Conservation (phyloP, 2,888 invertebrate genomes). For the Ormyrus labotus region DNA sequence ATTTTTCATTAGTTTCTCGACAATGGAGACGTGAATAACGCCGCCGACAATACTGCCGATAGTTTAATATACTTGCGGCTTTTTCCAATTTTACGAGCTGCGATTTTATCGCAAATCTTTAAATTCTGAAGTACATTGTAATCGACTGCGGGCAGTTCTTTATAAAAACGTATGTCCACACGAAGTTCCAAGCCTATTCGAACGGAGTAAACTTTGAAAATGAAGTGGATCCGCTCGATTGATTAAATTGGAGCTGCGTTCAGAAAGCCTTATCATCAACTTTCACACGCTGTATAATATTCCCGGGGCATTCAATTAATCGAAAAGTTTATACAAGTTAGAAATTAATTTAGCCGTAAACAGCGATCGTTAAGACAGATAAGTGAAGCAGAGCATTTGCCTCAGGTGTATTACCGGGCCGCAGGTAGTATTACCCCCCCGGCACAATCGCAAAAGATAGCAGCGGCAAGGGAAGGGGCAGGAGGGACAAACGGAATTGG, state of each 20-base stretch:
- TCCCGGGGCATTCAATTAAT: conserved; percentile 55
- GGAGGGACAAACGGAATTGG: conserved; percentile 54
- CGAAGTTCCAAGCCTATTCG: not conserved
- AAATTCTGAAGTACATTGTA: not conserved
- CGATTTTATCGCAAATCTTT: no score
- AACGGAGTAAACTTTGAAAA: no score
- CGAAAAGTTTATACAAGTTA: conserved; percentile 54
- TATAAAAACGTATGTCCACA: not conserved
- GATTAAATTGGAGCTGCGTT: no score
- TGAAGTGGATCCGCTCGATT: no score
- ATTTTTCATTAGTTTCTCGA: not conserved
- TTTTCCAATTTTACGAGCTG: no score
- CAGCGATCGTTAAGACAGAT: conserved; percentile 58
- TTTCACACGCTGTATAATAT: not conserved
- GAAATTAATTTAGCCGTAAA: conserved; percentile 63
- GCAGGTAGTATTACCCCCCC: not conserved
- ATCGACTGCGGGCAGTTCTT: not conserved
- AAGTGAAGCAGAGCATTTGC: conserved; percentile 19
- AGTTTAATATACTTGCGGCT: no score
- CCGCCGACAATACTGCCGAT: no score
- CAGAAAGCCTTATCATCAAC: not conserved
- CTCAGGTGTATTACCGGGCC: not conserved
- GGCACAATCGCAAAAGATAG: not conserved
- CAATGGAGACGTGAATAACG: no score
- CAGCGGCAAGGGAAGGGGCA: not conserved